Evolutionary conservation across 2,113 vertebrate genomes (phyloP), one percentile per base, ranked within the genome.

Genomic region (Pimephales promelas): DNA sequence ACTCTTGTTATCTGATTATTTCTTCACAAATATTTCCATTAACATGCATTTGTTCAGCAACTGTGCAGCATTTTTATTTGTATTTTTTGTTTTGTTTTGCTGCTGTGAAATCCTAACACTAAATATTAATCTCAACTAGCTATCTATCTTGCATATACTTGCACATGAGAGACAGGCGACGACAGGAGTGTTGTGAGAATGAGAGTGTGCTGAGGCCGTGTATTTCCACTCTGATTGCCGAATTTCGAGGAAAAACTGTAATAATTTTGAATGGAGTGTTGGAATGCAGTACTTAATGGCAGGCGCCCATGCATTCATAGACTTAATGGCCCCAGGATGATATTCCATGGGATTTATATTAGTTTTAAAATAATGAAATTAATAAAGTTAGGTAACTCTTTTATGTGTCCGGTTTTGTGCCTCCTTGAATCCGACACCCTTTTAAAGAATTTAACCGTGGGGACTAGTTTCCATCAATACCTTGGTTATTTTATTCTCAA

Each of bases 321-420:
- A 94, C 90, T 94, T 95, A 92, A 95, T 94, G 93, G 92, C 95
- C 95, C 95, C 95, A 94, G 92, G 92, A 94, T 90, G 94, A 90
- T 94, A 93, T 93, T 94, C 94, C 92, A 93, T 95, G 96, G 96
- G 94, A 95, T 96, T 97, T 96, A 96, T 95, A 95, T 95, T 97
- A 97, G 96, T 96, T 97, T 96, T 93, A 95, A 97, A 92, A 96
- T 93, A 94, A 95, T 94, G 93, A 96, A 95, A 94, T 95, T 95
- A 99, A 98, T 98, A 99, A 98, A 99, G 95, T 96, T 97, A 97
- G 97, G 95, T 96, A 96, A 98, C 96, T 96, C 94, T 94, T 93
- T 93, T 83, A 89, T 89, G 95, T 94, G 94, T 95, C 92, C 89
- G 84, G 80, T 90, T 59, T 82, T 86, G 88, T 88, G 72, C 59